phyloP scores from a whole-genome alignment of 2,888 invertebrate genomes.

The Drosophila pseudotakahashii region DNA sequence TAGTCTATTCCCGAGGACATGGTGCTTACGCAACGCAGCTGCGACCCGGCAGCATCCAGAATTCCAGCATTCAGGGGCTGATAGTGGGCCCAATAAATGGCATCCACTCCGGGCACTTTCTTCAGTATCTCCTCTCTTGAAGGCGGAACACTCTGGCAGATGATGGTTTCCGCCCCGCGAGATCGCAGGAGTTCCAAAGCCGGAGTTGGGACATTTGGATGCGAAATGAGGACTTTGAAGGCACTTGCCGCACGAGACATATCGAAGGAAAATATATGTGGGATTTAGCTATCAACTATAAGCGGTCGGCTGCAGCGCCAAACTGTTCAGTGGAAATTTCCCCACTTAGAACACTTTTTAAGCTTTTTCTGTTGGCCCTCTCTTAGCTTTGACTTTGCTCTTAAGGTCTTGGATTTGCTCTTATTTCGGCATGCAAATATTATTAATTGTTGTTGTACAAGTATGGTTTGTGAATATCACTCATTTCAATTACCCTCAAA shows the following conservation, averaged over 20 bases:
- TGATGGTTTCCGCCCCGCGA: constrained; percentile 82
- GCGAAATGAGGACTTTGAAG: constrained; percentile 88
- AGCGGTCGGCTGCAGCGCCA: background rate
- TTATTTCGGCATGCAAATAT: constrained; percentile 10
- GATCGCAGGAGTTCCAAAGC: constrained; percentile 87
- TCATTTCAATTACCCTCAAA: too few relatives aligned
- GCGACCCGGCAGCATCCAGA: constrained; percentile 85
- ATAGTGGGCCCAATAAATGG: constrained; percentile 83
- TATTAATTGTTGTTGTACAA: constrained; percentile 18
- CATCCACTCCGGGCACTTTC: constrained; percentile 81
- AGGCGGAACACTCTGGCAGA: constrained; percentile 80
- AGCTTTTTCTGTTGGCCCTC: constrained; percentile 44
- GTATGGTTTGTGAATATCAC: too few relatives aligned
- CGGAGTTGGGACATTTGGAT: constrained; percentile 88
- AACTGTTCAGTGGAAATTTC: constrained; percentile 9
- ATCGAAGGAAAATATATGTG: background rate
- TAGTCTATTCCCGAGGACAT: constrained; percentile 96
- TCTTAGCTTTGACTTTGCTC: constrained; percentile 19
- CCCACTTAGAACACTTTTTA: background rate
- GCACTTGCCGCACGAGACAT: constrained; percentile 55
- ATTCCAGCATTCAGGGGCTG: constrained; percentile 81
- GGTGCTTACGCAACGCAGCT: constrained; percentile 90
- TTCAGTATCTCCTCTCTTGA: constrained; percentile 77
- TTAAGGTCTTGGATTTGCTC: constrained; percentile 9
- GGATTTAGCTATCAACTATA: constrained; percentile 38